Conservation (phyloP, 2,888 invertebrate species). For the Hybos culiciformis region DNA sequence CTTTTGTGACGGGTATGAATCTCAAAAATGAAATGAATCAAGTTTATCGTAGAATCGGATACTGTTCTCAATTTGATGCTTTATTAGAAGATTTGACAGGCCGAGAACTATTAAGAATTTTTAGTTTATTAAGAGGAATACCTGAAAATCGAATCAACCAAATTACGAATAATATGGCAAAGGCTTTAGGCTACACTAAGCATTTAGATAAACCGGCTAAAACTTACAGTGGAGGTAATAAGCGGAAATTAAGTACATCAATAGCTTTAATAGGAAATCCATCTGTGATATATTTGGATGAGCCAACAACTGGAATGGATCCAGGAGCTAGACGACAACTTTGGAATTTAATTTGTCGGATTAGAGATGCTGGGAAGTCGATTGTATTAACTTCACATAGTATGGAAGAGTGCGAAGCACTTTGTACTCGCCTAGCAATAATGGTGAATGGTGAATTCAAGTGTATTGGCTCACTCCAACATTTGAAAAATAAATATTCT, state of each 20-base stretch:
- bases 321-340: conserved; percentile 49
- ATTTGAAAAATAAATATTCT: no score
- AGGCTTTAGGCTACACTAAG: conserved; percentile 43
- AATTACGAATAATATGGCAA: conserved; percentile 31
- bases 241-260: conserved; percentile 58
- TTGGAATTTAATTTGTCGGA: conserved; percentile 60
- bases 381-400: conserved; percentile 74
- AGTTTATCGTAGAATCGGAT: conserved; percentile 49
- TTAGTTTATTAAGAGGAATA: conserved; percentile 50
- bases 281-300: conserved; percentile 54
- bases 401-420: conserved; percentile 73
- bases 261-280: conserved; percentile 56
- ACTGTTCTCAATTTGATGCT: conserved; percentile 67
- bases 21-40: conserved; percentile 40
- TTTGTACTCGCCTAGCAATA: conserved; percentile 58
- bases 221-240: conserved; percentile 58
- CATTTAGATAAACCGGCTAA: conserved; percentile 47
- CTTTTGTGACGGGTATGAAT: conserved; percentile 47
- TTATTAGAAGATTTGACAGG: conserved; percentile 57
- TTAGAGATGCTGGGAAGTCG: conserved; percentile 56
- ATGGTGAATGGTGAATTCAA: conserved; percentile 61
- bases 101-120: conserved; percentile 50
- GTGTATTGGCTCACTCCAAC: conserved; percentile 56
- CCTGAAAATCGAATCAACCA: conserved; percentile 29
- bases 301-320: conserved; percentile 46